Base-by-base conservation (phyloP, 2,113 vertebrate genomes). In the Perccottus glenii region DNA sequence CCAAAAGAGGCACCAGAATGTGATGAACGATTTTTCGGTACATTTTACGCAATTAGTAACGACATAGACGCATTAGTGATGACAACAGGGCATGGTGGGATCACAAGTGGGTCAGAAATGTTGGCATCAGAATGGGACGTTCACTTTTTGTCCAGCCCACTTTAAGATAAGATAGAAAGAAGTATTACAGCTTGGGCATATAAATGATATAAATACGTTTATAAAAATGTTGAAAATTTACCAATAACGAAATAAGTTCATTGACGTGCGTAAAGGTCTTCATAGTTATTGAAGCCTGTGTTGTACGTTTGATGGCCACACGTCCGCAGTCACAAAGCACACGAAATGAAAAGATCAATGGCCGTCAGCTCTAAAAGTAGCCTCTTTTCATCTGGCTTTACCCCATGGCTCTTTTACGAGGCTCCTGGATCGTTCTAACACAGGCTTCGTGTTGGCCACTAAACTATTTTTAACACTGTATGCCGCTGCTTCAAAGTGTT, bases 21-120 rank as follows among this genome's bases (percentile, higher is more conserved):
- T 77, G 69, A 64, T 68, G 65, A 40, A 64, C 70, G 82, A 81
- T 70, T 80, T 78, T 75, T 74, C 76, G 76, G 68, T 84, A 52
- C 46, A 81, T 86, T 85, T 89, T 83, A 85, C 67, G 64, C 81
- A 84, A 81, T 88, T 88, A 80, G 63, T 70, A 60, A 80, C 46
- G 55, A 45, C 82, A 78, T 33, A 60, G 35, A 55, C 52, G 6
- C 14, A n/a, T 58, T 42, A 58, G 15, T 11, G 38, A 16, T 43
- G 56, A 58, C 55, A 15, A 9, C 6, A 35, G 4, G 11, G 10
- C 44, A 46, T 5, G 12, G 12, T 11, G n/a, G 35, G 6, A n/a
- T 55, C 12, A 14, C 4, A 46, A 46, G 44, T 46, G 44, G 44
- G 44, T 46, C 44, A 46, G 5, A 40, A 46, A 46, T 11, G 6